Percentiles rank a stretch among this genome's conserved stretches.
phyloP scores from a whole-genome alignment of 2,797 vertebrate species.

The Bufotes viridis region DNA sequence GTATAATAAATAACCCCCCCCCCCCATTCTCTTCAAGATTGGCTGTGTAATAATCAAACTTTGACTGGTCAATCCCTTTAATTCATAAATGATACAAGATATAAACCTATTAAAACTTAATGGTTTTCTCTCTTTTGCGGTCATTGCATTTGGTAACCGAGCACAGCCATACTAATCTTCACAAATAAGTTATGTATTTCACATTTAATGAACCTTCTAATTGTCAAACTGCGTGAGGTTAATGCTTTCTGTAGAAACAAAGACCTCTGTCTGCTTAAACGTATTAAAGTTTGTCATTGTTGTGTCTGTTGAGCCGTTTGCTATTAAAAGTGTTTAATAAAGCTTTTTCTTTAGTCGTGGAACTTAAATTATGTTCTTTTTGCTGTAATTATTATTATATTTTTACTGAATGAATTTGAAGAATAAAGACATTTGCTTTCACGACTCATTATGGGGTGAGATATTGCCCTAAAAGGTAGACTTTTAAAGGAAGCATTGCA shows the following conservation, averaged over 20 bases:
- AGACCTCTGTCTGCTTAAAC: constrained; percentile 24
- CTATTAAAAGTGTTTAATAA: not conserved
- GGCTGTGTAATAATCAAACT: too few relatives aligned
- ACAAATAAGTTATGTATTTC: not conserved
- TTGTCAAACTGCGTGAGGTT: constrained; percentile 27
- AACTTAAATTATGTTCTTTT: not conserved
- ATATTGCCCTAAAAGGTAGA: not conserved
- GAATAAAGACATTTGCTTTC: not conserved
- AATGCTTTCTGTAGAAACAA: constrained; percentile 21
- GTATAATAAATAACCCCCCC: too few relatives aligned
- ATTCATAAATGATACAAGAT: not conserved
- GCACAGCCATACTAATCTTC: not conserved
- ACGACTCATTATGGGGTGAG: not conserved
- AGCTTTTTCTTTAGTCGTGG: not conserved
- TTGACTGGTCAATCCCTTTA: too few relatives aligned
- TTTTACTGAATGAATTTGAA: not conserved
- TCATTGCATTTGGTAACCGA: not conserved
- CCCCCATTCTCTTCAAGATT: too few relatives aligned
- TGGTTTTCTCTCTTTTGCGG: not conserved
- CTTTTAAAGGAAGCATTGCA: not conserved
- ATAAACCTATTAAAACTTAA: not conserved
- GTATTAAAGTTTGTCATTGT: not conserved
- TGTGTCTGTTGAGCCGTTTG: not conserved
- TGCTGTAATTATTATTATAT: not conserved
- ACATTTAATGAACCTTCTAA: constrained; percentile 35